Evolutionary conservation across 2,797 vertebrate species (phyloP).

Genomic region (Novumbra hubbsi): DNA sequence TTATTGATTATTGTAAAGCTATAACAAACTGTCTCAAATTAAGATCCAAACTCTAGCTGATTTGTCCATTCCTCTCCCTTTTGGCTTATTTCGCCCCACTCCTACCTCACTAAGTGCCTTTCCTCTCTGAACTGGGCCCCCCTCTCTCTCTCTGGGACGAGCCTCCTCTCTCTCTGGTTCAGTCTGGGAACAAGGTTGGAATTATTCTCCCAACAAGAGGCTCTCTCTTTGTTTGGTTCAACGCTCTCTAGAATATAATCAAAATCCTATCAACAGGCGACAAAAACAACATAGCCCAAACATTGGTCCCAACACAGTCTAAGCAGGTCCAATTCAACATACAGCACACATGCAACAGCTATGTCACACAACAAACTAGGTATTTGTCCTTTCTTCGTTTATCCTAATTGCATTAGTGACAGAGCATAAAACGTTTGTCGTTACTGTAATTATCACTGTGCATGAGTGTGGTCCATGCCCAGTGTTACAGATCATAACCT

Average conservation of each 20-base stretch:
- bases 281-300: conserved; percentile 53
- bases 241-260: conserved; percentile 57
- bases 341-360: neutral
- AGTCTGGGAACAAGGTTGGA: conserved; percentile 59
- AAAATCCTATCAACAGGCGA: conserved; percentile 55
- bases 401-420: conserved; percentile 54
- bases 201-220: conserved; percentile 62
- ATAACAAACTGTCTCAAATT: no score
- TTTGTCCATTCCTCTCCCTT: no score
- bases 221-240: conserved; percentile 61
- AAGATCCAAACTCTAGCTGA: no score
- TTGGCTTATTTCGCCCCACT: no score
- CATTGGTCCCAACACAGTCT: conserved; percentile 39
- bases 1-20: no score
- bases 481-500: neutral
- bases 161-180: conserved; percentile 37
- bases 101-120: no score
- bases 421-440: conserved; percentile 49
- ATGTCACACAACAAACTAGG: conserved; percentile 49
- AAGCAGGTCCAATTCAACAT: conserved; percentile 5
- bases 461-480: neutral
- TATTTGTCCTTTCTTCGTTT: conserved; percentile 30
- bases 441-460: neutral
- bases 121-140: no score
- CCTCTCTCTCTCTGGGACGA: no score